phyloP scores from a whole-genome alignment of 2,888 invertebrate genomes.

The Agonopterix alstromeriana region DNA sequence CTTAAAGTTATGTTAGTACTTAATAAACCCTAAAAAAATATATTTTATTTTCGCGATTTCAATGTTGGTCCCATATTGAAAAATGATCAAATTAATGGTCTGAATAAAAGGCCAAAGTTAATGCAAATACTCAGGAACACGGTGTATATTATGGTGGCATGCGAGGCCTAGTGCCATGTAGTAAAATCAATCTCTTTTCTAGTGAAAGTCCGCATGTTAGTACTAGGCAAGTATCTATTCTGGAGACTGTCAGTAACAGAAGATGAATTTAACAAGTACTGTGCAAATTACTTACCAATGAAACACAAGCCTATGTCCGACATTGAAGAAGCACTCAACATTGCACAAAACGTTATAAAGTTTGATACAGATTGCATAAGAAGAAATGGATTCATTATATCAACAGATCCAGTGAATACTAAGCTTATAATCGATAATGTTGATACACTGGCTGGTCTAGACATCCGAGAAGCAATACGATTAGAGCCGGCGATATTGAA shows the following conservation, averaged over 20 bases:
- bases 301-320: constrained; percentile 59
- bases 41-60: too few species aligned
- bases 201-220: constrained; percentile 57
- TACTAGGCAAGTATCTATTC: constrained; percentile 50
- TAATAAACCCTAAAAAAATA: too few species aligned
- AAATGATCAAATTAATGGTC: too few species aligned
- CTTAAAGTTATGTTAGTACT: too few species aligned
- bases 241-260: constrained; percentile 48
- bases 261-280: constrained; percentile 52
- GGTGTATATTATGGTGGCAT: too few species aligned
- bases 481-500: constrained; percentile 79
- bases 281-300: constrained; percentile 50
- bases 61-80: too few species aligned
- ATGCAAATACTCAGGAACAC: too few species aligned
- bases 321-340: constrained; percentile 71
- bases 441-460: constrained; percentile 67
- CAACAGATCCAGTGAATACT: constrained; percentile 76
- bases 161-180: not conserved
- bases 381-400: constrained; percentile 77
- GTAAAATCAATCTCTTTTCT: constrained; percentile 20
- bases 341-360: constrained; percentile 74
- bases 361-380: constrained; percentile 70
- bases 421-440: constrained; percentile 74
- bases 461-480: constrained; percentile 72
- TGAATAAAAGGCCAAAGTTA: too few species aligned